Base-by-base conservation (phyloP, 64 coral and sea anemone genomes). In the Dendrophyllia cribrosa region DNA sequence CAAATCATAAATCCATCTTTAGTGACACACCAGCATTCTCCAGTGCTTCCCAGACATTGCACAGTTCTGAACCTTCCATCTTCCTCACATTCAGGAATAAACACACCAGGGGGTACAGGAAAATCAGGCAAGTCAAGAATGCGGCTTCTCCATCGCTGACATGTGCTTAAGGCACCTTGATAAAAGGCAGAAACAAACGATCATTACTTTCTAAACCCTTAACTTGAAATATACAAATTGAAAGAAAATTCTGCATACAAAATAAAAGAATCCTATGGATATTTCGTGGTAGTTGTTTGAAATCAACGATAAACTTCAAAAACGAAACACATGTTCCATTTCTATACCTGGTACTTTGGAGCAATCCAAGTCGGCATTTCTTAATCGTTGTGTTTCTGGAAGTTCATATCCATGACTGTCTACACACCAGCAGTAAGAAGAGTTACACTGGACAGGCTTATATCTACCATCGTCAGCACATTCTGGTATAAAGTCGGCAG, bases 11-110 rank as follows among this genome's bases (percentile, higher is more conserved):
- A 89, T 69, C 92, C 95, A 69, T 88, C 64, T 14, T 88, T 60
- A 49, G 93, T 91, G 16, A 94, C 95, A 43, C 95, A 97, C 95
- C 95, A 97, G 65, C 95, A 97, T 5, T 59, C 43, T 67, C 92
- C 92, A 11, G 88, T 70, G 9, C 85, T 70, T 21, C 23, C 52
- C 47, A 53, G 67, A 59, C 95, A 97, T 53, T 97, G 95, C 20
- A 87, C 66, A 50, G 47, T 58, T 43, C 66, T 90, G 52, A 97
- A 97, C 9, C 82, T 66, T 58, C 95, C 95, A 87, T 97, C 88
- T 60, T 55, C 52, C 22, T 83, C 90, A 72, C 95, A 97, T 12
- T 79, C 50, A 55, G 92, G 91, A 55, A 94, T 59, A 21, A 68
- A 91, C 5, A 76, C 75, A 3, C 75, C 82, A 48, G 88, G 71